These are phyloP conservation scores for Eilema griseolum DNA, from an alignment of 2,888 invertebrate genomes.

Conservation along the genomic window DNA sequence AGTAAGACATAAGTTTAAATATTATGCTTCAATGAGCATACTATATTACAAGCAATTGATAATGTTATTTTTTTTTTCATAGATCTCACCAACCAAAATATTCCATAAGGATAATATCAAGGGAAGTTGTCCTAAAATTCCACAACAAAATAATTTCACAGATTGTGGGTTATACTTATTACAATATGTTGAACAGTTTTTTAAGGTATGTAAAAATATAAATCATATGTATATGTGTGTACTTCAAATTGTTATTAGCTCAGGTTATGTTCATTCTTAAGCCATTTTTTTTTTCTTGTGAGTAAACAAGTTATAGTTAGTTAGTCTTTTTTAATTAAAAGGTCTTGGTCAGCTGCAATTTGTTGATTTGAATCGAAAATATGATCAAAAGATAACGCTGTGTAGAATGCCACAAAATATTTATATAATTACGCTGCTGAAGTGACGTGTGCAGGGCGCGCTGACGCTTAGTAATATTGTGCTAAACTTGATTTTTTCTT, in stretches of 20 bases:
- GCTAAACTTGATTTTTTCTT: constrained; percentile 56
- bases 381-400: too few species aligned
- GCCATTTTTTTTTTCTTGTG: too few species aligned
- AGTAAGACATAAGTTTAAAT: constrained; percentile 65
- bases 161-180: constrained; percentile 98
- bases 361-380: too few species aligned
- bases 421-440: not conserved
- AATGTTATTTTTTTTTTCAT: constrained; percentile 47
- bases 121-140: constrained; percentile 95
- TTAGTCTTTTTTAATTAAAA: too few species aligned
- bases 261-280: too few species aligned
- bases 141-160: constrained; percentile 98
- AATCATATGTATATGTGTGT: too few species aligned
- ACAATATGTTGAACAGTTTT: constrained; percentile 98
- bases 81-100: constrained; percentile 87
- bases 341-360: too few species aligned
- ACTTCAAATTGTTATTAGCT: too few species aligned
- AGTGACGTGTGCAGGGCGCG: not conserved
- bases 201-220: constrained; percentile 87
- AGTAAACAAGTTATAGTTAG: too few species aligned
- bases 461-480: not conserved
- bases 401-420: too few species aligned
- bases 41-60: not conserved
- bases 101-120: constrained; percentile 95
- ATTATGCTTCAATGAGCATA: not conserved